phyloP scores from a whole-genome alignment of 2,888 invertebrate species.

The Saturnia pavonia region DNA sequence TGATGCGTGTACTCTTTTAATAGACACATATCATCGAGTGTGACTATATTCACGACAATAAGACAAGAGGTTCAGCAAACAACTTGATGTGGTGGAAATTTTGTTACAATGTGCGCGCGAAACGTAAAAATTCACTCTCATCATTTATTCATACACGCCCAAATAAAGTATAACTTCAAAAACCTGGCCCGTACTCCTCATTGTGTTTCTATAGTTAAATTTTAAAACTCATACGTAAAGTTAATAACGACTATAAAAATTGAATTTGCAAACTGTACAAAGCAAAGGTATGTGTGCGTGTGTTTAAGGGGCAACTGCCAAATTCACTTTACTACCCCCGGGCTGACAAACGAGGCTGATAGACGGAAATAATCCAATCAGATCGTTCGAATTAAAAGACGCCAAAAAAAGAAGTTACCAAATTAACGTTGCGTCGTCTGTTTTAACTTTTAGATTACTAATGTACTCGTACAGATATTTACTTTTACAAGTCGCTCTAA shows the following conservation, averaged over 20 bases:
- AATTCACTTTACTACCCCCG: conserved; percentile 6
- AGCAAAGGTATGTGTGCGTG: background rate
- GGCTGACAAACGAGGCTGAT: conserved; percentile 3
- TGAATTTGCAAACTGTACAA: conserved; percentile 7
- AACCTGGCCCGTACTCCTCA: no score
- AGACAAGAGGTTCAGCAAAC: no score
- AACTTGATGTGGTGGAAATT: no score
- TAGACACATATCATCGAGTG: no score
- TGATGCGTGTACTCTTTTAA: no score
- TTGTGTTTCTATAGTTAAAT: background rate
- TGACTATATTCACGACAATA: no score
- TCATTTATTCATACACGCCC: no score
- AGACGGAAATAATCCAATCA: conserved; percentile 7
- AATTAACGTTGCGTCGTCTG: background rate
- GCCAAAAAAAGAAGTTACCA: background rate
- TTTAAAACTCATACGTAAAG: background rate
- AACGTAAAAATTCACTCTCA: no score
- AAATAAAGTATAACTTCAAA: no score
- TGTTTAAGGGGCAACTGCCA: background rate
- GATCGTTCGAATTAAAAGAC: background rate
- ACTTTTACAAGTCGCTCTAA: no score
- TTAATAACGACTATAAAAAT: background rate
- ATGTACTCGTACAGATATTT: background rate
- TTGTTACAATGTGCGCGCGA: no score
- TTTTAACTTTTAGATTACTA: background rate